These are phyloP conservation scores for Hemicrepidius hirtus DNA, from an alignment of 2,888 invertebrate genomes.

Conservation along the genomic window DNA sequence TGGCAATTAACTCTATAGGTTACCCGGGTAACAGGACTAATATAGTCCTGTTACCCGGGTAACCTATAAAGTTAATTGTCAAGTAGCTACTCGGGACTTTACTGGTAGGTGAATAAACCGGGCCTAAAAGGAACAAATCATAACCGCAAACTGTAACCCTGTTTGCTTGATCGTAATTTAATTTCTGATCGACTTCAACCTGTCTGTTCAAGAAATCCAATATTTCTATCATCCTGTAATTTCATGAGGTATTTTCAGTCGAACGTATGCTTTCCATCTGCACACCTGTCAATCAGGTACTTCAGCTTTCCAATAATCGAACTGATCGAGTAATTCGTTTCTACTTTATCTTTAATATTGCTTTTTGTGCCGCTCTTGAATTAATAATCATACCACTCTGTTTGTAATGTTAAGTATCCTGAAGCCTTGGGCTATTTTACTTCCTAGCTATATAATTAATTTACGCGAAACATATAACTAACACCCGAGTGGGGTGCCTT, in stretches of 20 bases:
- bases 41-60: too few relatives aligned
- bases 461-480: slow-evolving; percentile 10
- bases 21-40: too few relatives aligned
- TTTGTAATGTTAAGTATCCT: not conserved
- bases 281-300: slow-evolving; percentile 12
- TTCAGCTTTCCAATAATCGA: not conserved
- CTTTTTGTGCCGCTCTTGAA: slow-evolving; percentile 3
- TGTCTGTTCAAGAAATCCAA: slow-evolving; percentile 21
- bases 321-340: slow-evolving; percentile 7
- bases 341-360: slow-evolving; percentile 16
- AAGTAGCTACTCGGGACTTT: too few relatives aligned
- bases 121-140: not conserved
- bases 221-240: slow-evolving; percentile 15
- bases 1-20: too few relatives aligned
- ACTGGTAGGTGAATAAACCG: too few relatives aligned
- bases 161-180: slow-evolving; percentile 24
- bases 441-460: slow-evolving; percentile 29
- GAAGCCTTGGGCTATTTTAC: slow-evolving; percentile 11
- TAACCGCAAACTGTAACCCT: slow-evolving; percentile 13
- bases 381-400: slow-evolving; percentile 7
- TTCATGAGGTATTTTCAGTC: not conserved
- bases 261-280: not conserved
- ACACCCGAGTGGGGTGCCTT: not conserved
- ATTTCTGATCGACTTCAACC: slow-evolving; percentile 15
- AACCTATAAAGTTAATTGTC: too few relatives aligned